Evolutionary conservation across 2,113 vertebrate genomes (phyloP).

Genomic region (Asarcornis scutulata): DNA sequence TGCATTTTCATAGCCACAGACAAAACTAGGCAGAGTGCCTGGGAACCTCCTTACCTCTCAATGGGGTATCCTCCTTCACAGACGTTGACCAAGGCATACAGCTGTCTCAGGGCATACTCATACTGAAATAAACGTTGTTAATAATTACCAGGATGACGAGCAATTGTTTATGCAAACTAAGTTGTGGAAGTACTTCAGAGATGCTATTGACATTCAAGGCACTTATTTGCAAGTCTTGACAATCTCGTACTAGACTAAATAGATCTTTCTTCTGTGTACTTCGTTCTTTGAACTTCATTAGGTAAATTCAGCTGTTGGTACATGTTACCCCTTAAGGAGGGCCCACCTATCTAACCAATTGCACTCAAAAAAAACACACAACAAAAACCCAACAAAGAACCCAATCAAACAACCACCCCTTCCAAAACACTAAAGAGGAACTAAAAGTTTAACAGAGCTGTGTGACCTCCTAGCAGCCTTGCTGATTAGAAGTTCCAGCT

Average conservation of each 20-base stretch:
- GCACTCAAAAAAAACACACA: background rate
- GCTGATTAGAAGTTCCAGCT: background rate
- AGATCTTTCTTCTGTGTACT: background rate
- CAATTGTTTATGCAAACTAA: background rate
- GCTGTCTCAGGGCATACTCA: conserved; percentile 89
- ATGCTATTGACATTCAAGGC: background rate
- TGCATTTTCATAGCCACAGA: background rate
- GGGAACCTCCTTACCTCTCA: conserved; percentile 80
- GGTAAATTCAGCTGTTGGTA: background rate
- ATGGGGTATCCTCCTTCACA: conserved; percentile 85
- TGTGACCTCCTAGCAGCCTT: background rate
- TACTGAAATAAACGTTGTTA: conserved; percentile 81
- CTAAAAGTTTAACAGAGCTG: background rate
- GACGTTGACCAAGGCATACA: conserved; percentile 91
- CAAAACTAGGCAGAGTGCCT: background rate
- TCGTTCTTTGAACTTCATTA: background rate
- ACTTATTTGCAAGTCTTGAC: background rate
- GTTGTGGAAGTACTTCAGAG: background rate
- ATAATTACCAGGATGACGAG: background rate
- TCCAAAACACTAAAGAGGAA: background rate
- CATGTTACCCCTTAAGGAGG: background rate
- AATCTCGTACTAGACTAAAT: background rate
- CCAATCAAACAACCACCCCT: background rate
- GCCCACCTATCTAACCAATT: background rate
- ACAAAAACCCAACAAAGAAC: background rate